Evolutionary conservation across 2,797 vertebrate genomes (phyloP).

Genomic region (Odontamblyopus rebecca): DNA sequence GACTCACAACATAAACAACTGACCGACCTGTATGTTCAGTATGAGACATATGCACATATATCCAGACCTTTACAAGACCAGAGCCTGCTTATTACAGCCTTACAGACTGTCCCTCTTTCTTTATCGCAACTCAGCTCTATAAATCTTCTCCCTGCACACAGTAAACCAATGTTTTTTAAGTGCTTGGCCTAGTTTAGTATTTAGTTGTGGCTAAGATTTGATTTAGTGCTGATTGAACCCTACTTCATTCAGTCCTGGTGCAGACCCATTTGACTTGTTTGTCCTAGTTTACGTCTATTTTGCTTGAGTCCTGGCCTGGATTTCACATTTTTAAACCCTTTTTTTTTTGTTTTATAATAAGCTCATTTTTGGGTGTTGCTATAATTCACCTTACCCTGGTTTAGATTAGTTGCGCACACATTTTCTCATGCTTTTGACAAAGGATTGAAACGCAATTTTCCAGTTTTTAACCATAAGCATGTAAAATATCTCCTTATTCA

Average conservation of each 20-base stretch:
- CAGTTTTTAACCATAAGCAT: too few species aligned
- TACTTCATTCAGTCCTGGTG: neutral
- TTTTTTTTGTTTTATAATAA: neutral
- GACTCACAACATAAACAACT: slow-evolving; percentile 55
- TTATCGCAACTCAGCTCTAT: slow-evolving; percentile 55
- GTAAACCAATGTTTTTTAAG: too few species aligned
- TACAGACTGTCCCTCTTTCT: slow-evolving; percentile 56
- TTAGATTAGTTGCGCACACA: neutral
- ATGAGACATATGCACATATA: slow-evolving; percentile 25
- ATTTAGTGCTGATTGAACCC: neutral
- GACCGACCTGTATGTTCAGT: slow-evolving; percentile 34
- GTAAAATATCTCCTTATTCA: too few species aligned
- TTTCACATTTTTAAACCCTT: neutral
- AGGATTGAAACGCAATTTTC: too few species aligned
- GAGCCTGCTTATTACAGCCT: slow-evolving; percentile 47
- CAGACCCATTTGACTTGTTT: neutral
- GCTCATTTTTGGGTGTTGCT: neutral
- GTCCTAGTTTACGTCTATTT: neutral
- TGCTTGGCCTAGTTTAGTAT: neutral
- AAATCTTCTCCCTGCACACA: slow-evolving; percentile 41
- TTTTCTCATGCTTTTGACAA: too few species aligned
- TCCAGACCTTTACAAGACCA: slow-evolving; percentile 44
- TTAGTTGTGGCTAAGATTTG: neutral
- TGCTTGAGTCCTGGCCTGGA: neutral
- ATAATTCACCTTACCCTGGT: neutral